Base-by-base conservation (phyloP, 2,888 invertebrate species). In the Seladonia tumulorum region DNA sequence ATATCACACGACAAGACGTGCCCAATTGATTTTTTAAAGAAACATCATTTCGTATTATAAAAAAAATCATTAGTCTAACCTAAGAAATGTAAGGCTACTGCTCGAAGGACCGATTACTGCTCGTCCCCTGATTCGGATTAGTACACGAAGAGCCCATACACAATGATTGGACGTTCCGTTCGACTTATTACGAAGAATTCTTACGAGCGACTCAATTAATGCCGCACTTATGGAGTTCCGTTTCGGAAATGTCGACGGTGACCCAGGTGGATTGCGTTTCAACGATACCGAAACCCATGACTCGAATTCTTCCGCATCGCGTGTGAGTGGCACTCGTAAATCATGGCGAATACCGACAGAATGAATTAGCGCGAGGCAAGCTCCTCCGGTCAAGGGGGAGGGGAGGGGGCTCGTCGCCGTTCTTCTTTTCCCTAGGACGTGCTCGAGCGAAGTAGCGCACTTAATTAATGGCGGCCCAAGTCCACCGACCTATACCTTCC, bases 391-490 rank as follows among this genome's bases (percentile, higher is more conserved):
- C 22, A 18, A 45, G 25, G n/a, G 2, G n/a, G n/a, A n/a, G 35
- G 35, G 35, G 35, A 35, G 57, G 63, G 49, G 74, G 5, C n/a
- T 57, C 12, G 12, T 57, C n/a, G 57, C 18, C 53, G 68, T 35
- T 29, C 47, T 71, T 81, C 82, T 85, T 79, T 83, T 75, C 68
- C 47, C n/a, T 25, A 2, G 8, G 25, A 75, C 45, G 39, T 63
- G 71, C 89, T 87, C 78, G 74, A 81, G 49, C 73, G 35, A 77
- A 77, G 53, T 76, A 88, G 87, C 57, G 81, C 82, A 49, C 87
- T 88, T 86, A 87, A 89, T 89, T 89, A 87, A 87, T 83, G 85
- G 70, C 39, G 71, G 45, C 35, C 57, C 71, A 57, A 8, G 10
- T 81, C 8, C 47, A 0, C 49, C 42, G 49, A 5, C 2, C 25